Percentiles rank a stretch among this genome's conserved stretches.
Evolutionary conservation across 2,888 invertebrate genomes (phyloP).

Genomic region (Azorinus chamasolen): DNA sequence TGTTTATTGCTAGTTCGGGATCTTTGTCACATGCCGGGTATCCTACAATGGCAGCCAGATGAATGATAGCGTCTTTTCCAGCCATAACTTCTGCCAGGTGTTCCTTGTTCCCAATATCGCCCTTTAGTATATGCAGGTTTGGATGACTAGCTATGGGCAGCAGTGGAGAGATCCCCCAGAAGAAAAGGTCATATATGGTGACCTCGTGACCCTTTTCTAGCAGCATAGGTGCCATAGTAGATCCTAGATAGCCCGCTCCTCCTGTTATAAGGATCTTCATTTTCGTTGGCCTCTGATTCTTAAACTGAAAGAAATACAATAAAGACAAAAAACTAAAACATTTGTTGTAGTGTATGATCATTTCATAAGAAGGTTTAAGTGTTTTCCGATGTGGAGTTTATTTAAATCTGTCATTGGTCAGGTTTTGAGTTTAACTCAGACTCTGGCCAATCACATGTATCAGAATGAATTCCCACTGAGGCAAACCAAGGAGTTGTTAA

Average conservation of each 20-base stretch:
- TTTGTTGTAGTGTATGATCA: too few relatives aligned
- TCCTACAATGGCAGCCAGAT: too few relatives aligned
- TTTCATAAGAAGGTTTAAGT: too few relatives aligned
- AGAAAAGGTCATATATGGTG: constrained; percentile 84
- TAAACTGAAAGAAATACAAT: too few relatives aligned
- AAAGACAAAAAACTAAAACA: too few relatives aligned
- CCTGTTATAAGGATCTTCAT: constrained; percentile 80
- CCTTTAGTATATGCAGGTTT: constrained; percentile 73
- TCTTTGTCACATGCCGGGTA: constrained; percentile 86
- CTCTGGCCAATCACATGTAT: too few relatives aligned
- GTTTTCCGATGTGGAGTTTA: too few relatives aligned
- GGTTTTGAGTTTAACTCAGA: too few relatives aligned
- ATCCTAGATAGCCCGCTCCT: constrained; percentile 86
- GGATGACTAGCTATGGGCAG: constrained; percentile 75
- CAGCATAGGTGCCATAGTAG: constrained; percentile 84
- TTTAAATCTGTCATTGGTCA: too few relatives aligned
- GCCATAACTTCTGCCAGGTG: constrained; percentile 73
- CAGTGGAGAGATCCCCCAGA: constrained; percentile 82
- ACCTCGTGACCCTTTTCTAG: constrained; percentile 83
- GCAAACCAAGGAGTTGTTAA: too few relatives aligned
- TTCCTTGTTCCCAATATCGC: constrained; percentile 81
- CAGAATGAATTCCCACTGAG: too few relatives aligned
- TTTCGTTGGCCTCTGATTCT: too few relatives aligned
- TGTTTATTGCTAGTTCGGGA: constrained; percentile 77
- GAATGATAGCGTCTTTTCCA: constrained; percentile 81